Base-by-base conservation (phyloP, 2,113 vertebrate species). In the Varanus salvator region DNA sequence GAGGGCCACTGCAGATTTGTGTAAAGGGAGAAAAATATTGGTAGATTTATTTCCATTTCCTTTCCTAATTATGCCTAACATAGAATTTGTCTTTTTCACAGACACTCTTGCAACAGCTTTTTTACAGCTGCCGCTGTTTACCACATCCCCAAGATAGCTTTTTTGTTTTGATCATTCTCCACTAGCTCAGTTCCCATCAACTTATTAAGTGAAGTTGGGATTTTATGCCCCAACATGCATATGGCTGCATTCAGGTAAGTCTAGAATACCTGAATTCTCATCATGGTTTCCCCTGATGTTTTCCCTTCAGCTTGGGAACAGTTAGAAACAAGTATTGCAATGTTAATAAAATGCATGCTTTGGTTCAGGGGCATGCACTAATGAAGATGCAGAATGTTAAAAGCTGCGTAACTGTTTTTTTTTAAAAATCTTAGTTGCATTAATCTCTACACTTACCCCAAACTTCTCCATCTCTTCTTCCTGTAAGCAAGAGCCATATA, bases 391-490 rank as follows among this genome's bases (percentile, higher is more conserved):
- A 97, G 92, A 84, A 95, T 93, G 96, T 97, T 97, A 97, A 96
- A 92, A 96, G 91, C 95, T 94, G 94, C 94, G 96, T 92, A 97
- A 95, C 93, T n/a, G n/a, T n/a, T 94, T 96, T 93, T 93, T 93
- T 95, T 95, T 31, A 54, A 71, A 80, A 93, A 95, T 96, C 96
- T 95, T 97, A 94, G 95, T 95, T 95, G 95, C 95, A 96, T 96
- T 97, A 95, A 96, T 95, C 92, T 97, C 96, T 97, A 97, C 97
- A 99, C 99, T 99, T 98, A 99, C 99, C 99, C 99, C 98, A 99
- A 98, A 98, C 99, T 99, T 97, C 99, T 99, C 99, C 99, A 99
- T 97, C 98, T 99, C 98, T 99, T 99, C 99, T 99, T 99, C 98
- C 99, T 99, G 98, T 96, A 99, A 99, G 98, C 98, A 97, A 98